A percentile compares a stretch with the other conserved stretches of the same genome.
These are phyloP conservation scores for Sterrhoptilus dennistouni DNA, from an alignment of 2,113 vertebrate genomes.

Conservation along the genomic window DNA sequence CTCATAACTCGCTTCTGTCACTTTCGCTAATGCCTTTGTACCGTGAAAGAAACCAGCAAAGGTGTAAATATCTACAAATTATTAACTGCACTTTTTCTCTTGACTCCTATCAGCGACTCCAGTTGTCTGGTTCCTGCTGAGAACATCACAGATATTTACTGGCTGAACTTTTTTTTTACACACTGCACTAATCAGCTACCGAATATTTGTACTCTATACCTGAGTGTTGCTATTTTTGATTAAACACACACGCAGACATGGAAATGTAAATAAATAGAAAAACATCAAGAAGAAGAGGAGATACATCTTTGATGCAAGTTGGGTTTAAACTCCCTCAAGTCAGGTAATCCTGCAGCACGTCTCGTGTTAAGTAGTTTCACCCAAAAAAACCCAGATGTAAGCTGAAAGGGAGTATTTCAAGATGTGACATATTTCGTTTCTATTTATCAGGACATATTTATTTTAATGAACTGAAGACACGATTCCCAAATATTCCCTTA, in stretches of 20 bases:
- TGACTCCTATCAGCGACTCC: neutral
- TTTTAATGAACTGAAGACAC: neutral
- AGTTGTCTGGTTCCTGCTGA: neutral
- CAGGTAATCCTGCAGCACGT: neutral
- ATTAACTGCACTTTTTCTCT: slow-evolving; percentile 45
- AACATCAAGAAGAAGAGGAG: neutral
- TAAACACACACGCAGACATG: neutral
- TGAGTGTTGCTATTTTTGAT: neutral
- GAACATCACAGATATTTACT: slow-evolving; percentile 1
- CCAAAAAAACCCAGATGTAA: neutral
- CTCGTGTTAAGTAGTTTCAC: neutral
- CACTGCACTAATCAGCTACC: neutral
- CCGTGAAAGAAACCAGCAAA: slow-evolving; percentile 47
- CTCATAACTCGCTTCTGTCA: slow-evolving; percentile 71
- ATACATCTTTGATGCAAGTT: neutral
- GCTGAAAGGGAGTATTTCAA: neutral
- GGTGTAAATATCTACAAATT: slow-evolving; percentile 68
- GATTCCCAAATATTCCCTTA: neutral
- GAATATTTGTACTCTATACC: neutral
- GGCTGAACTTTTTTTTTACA: neutral
- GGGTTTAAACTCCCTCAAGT: neutral
- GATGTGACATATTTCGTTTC: neutral
- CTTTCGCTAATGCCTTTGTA: slow-evolving; percentile 72
- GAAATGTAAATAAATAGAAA: neutral
- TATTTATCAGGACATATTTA: neutral